These are phyloP conservation scores for Trilocha varians DNA, from an alignment of 2,888 invertebrate genomes.

Conservation along the genomic window DNA sequence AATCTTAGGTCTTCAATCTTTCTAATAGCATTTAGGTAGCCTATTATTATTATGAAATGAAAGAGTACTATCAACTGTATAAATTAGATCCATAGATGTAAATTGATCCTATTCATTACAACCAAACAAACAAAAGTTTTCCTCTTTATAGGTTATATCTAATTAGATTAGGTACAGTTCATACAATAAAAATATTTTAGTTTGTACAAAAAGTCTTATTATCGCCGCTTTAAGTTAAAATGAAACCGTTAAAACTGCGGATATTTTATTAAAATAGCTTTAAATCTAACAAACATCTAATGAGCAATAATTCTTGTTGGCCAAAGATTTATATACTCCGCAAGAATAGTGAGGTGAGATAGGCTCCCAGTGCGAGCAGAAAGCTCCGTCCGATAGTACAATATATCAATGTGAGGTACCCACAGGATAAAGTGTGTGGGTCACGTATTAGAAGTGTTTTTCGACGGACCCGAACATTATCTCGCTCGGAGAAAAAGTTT, in stretches of 20 bases:
- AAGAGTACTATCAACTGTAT: too few relatives aligned
- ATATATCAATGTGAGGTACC: conserved; percentile 50
- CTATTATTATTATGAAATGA: too few relatives aligned
- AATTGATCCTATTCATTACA: too few relatives aligned
- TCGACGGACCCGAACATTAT: conserved; percentile 46
- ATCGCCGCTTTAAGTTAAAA: background rate
- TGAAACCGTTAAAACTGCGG: background rate
- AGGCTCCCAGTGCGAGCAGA: conserved; percentile 24
- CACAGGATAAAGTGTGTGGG: conserved; percentile 46
- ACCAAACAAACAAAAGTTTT: too few relatives aligned
- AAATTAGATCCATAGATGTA: too few relatives aligned
- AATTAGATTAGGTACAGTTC: too few relatives aligned
- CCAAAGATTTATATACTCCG: conserved; percentile 44
- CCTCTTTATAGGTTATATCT: too few relatives aligned
- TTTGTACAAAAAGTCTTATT: too few relatives aligned
- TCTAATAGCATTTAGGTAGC: too few relatives aligned
- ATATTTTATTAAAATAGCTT: conserved; percentile 18
- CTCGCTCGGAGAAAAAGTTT: conserved; percentile 20
- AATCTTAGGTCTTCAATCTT: too few relatives aligned
- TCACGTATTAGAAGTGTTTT: conserved; percentile 61
- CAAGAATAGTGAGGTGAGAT: conserved; percentile 36
- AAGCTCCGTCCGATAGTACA: conserved; percentile 27
- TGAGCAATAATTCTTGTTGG: conserved; percentile 45
- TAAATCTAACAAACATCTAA: conserved; percentile 35
- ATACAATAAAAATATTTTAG: too few relatives aligned